phyloP scores from a whole-genome alignment of 2,888 invertebrate genomes.

The Phasia obesa region DNA sequence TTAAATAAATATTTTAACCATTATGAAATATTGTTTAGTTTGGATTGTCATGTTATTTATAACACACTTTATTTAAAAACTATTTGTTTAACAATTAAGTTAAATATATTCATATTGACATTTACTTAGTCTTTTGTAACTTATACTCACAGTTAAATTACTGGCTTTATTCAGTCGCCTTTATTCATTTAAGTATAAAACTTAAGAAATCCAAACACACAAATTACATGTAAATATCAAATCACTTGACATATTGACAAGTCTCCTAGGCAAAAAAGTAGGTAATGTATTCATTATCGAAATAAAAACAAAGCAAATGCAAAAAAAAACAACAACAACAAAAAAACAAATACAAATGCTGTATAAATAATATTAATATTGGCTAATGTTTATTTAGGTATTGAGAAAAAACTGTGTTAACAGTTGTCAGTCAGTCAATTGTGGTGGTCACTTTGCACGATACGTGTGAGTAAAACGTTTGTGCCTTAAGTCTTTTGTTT shows the following conservation, averaged over 20 bases:
- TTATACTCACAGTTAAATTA: background rate
- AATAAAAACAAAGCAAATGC: constrained; percentile 2
- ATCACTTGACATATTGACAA: constrained; percentile 30
- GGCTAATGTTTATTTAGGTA: constrained; percentile 17
- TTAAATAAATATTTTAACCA: too few relatives aligned
- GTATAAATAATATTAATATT: constrained; percentile 24
- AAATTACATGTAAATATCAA: constrained; percentile 22
- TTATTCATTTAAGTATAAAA: constrained; percentile 1
- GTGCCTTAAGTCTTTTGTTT: constrained; percentile 9
- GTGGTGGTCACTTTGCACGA: constrained; percentile 24
- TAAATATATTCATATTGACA: constrained; percentile 1
- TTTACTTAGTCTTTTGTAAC: constrained; percentile 4
- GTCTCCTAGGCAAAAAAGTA: constrained; percentile 10
- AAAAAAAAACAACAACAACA: constrained; percentile 12
- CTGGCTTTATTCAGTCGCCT: background rate
- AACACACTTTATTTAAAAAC: background rate
- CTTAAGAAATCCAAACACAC: background rate
- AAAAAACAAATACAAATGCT: background rate
- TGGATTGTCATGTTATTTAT: background rate
- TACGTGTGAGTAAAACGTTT: constrained; percentile 5
- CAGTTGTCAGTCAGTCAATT: constrained; percentile 27
- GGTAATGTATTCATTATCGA: constrained; percentile 20
- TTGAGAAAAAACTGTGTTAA: constrained; percentile 35
- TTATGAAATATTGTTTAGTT: background rate
- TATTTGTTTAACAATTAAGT: constrained; percentile 29